Evolutionary conservation across 2,888 invertebrate genomes (phyloP).

Genomic region (Hecatera dysodea): DNA sequence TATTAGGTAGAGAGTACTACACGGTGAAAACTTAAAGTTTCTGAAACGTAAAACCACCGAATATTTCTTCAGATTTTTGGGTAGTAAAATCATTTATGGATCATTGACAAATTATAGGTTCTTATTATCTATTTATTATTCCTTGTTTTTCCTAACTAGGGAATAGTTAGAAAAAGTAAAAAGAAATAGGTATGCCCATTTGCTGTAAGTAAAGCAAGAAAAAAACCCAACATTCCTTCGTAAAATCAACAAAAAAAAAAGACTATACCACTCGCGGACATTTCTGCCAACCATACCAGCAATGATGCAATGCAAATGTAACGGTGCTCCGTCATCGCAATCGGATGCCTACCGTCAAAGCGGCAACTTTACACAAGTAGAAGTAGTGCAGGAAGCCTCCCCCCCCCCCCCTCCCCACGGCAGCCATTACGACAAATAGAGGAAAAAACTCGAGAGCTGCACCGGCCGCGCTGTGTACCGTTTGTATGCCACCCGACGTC

Average conservation of each 20-base stretch:
- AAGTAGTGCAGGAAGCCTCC: slow-evolving; percentile 61
- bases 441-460: slow-evolving; percentile 57
- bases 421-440: slow-evolving; percentile 58
- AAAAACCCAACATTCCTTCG: background rate
- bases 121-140: too few relatives aligned
- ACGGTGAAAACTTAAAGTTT: background rate
- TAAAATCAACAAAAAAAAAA: background rate
- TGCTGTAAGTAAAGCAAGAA: background rate
- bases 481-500: slow-evolving; percentile 66
- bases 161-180: too few relatives aligned
- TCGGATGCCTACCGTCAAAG: slow-evolving; percentile 67
- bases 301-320: slow-evolving; percentile 84
- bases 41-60: too few relatives aligned
- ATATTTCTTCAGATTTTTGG: too few relatives aligned
- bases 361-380: slow-evolving; percentile 61
- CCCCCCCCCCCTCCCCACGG: slow-evolving; percentile 37
- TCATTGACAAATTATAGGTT: too few relatives aligned
- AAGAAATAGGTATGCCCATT: too few relatives aligned
- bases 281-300: slow-evolving; percentile 69
- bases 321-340: slow-evolving; percentile 73
- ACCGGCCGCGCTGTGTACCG: slow-evolving; percentile 61
- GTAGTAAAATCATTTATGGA: background rate
- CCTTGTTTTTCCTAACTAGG: too few relatives aligned
- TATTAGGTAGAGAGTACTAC: background rate
- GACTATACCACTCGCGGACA: background rate